These are phyloP conservation scores for Mionectes olivaceus DNA, from an alignment of 2,797 vertebrate genomes.

Conservation along the genomic window DNA sequence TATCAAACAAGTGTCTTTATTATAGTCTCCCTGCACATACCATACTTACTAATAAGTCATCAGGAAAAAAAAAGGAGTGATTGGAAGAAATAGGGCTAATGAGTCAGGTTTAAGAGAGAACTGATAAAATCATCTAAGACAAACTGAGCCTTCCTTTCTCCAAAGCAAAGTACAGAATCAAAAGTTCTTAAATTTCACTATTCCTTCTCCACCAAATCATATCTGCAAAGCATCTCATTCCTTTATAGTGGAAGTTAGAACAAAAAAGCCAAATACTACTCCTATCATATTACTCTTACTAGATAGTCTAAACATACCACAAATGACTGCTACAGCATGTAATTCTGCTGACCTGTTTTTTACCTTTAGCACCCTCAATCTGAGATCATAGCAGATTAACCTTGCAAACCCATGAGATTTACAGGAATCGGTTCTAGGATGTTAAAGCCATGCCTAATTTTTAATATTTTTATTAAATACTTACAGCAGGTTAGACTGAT, in stretches of 20 bases:
- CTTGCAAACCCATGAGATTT: background rate
- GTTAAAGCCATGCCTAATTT: background rate
- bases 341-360: background rate
- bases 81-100: background rate
- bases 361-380: background rate
- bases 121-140: background rate
- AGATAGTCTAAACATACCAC: background rate
- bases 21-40: background rate
- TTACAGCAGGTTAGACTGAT: background rate
- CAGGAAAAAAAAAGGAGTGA: background rate
- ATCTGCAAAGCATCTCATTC: background rate
- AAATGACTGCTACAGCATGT: background rate
- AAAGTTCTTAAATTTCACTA: background rate
- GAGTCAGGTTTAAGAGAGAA: background rate
- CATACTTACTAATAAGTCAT: background rate
- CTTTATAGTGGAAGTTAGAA: background rate
- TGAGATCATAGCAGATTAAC: background rate
- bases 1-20: background rate
- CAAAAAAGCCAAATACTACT: background rate
- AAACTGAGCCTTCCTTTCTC: background rate
- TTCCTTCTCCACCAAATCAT: background rate
- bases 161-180: background rate
- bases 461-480: background rate
- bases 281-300: background rate
- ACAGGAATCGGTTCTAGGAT: background rate